These are phyloP conservation scores for Chrysomela aeneicollis DNA, from an alignment of 2,888 invertebrate species.

Conservation along the genomic window DNA sequence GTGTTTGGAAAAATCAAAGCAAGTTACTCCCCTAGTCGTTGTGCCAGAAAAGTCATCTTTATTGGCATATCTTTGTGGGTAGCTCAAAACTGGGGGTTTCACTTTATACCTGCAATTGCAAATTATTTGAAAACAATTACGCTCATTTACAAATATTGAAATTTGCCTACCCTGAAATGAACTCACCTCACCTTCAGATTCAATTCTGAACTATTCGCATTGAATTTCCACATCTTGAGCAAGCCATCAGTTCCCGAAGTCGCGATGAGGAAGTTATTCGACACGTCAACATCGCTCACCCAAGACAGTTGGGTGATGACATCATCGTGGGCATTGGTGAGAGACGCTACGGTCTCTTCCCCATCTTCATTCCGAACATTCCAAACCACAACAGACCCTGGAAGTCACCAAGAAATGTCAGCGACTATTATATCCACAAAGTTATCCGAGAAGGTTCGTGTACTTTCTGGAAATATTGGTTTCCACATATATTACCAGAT, in stretches of 20 bases:
- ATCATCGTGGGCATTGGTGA: constrained; percentile 54
- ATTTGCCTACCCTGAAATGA: not conserved
- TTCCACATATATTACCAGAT: constrained; percentile 51
- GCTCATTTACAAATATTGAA: too few species aligned
- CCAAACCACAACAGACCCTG: constrained; percentile 48
- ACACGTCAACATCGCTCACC: constrained; percentile 52
- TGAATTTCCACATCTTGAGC: constrained; percentile 56
- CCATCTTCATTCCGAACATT: constrained; percentile 54
- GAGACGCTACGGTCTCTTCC: constrained; percentile 47
- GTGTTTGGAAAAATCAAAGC: constrained; percentile 59
- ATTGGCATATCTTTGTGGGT: constrained; percentile 5
- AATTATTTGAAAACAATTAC: too few species aligned
- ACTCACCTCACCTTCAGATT: constrained; percentile 38
- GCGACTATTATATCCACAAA: too few species aligned
- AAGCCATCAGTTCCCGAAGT: constrained; percentile 55
- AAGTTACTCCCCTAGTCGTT: constrained; percentile 53
- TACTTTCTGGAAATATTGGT: too few species aligned
- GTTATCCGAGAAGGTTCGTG: constrained; percentile 33
- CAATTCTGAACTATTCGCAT: constrained; percentile 29
- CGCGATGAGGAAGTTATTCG: constrained; percentile 50
- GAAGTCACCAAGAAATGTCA: too few species aligned
- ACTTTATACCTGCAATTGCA: constrained; percentile 52
- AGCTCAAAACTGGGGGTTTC: constrained; percentile 51
- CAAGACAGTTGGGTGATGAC: constrained; percentile 56
- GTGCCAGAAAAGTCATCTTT: constrained; percentile 43